Conservation (phyloP, 2,113 vertebrate genomes). For the Cyanoliseus patagonus region DNA sequence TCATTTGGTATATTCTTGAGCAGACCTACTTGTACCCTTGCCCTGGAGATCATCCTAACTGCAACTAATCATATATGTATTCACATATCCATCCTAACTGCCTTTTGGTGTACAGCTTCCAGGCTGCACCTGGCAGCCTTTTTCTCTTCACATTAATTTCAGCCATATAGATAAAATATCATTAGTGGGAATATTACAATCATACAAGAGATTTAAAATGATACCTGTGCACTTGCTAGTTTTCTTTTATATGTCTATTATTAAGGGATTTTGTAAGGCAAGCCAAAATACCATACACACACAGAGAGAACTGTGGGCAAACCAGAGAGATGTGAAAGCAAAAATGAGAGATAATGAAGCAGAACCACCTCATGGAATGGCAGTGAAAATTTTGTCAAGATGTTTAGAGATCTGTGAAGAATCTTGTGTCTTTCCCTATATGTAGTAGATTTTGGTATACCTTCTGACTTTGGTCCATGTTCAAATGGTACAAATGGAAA, state of each 20-base stretch:
- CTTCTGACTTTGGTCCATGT: not conserved
- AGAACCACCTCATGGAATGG: not conserved
- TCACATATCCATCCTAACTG: not conserved
- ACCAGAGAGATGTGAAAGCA: not conserved
- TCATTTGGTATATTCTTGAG: not conserved
- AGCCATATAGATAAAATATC: not conserved
- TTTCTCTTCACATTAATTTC: not conserved
- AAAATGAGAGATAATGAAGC: not conserved
- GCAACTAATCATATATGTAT: not conserved
- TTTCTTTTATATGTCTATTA: not conserved
- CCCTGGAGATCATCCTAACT: not conserved
- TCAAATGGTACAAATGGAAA: not conserved
- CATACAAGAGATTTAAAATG: not conserved
- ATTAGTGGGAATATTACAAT: not conserved
- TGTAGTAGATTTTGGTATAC: not conserved
- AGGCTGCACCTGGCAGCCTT: not conserved
- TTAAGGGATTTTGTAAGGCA: not conserved
- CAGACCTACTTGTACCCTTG: not conserved
- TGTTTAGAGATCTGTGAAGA: not conserved
- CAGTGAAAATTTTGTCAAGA: not conserved
- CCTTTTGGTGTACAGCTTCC: not conserved
- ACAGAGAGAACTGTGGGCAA: not conserved
- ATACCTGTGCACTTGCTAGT: not conserved
- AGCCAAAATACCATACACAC: not conserved
- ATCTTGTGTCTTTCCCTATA: not conserved